Conservation (phyloP, 2,797 vertebrate genomes). For the Mormyrops attenuatus region DNA sequence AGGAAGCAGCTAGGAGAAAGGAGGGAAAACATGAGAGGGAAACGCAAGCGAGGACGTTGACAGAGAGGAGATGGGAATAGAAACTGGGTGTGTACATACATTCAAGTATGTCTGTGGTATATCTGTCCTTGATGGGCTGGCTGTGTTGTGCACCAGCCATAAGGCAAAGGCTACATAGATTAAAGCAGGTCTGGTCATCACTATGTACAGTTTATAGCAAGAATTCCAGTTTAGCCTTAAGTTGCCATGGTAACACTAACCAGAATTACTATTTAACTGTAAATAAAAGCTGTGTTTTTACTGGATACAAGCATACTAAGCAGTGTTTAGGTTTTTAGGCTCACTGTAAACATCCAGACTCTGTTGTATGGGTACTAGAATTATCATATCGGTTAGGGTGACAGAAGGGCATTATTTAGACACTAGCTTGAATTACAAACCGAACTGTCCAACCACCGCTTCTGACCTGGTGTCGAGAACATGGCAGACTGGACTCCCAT, state of each 20-base stretch:
- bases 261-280: neutral
- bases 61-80: constrained; percentile 1
- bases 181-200: neutral
- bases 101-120: neutral
- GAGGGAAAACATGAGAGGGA: neutral
- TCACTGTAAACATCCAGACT: neutral
- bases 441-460: neutral
- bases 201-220: neutral
- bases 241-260: neutral
- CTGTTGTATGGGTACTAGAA: neutral
- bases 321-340: neutral
- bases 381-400: neutral
- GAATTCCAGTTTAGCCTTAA: neutral
- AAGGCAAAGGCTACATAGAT: neutral
- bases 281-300: neutral
- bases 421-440: neutral
- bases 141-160: neutral
- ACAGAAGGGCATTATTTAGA: neutral
- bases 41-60: neutral
- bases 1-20: neutral
- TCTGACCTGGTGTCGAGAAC: neutral
- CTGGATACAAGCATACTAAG: neutral
- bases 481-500: neutral
- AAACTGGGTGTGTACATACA: neutral
- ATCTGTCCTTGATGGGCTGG: constrained; percentile 9